A percentile compares a stretch with the other conserved stretches of the same genome.
Conservation (phyloP, 2,113 vertebrate species). For the Numenius arquata region DNA sequence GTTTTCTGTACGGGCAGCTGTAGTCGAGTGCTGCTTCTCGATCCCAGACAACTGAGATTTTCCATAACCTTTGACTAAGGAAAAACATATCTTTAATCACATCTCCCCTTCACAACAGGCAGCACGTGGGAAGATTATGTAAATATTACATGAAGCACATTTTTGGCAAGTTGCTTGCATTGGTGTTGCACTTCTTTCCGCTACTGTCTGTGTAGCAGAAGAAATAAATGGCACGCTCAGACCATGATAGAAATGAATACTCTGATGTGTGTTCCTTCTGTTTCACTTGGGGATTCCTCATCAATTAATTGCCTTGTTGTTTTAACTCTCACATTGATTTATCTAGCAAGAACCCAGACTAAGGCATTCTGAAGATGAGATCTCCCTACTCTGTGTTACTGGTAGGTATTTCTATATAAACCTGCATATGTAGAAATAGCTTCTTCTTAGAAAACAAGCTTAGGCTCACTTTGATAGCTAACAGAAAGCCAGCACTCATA, state of each 20-base stretch:
- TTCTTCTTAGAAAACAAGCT: background rate
- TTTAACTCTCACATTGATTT: background rate
- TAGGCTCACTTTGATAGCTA: background rate
- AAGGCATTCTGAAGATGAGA: background rate
- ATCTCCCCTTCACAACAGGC: background rate
- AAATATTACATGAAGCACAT: constrained; percentile 7
- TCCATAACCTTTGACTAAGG: constrained; percentile 19
- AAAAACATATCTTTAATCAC: background rate
- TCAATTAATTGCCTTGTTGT: background rate
- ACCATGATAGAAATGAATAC: background rate
- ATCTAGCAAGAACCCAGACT: background rate
- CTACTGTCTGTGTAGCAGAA: background rate
- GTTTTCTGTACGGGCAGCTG: background rate
- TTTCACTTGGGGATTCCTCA: background rate
- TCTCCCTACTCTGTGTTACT: background rate
- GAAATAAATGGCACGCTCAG: background rate
- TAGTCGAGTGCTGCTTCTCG: background rate
- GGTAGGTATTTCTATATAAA: background rate
- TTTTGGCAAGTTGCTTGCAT: background rate
- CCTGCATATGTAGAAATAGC: background rate
- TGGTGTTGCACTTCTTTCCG: background rate
- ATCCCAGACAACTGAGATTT: constrained; percentile 27
- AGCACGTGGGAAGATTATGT: background rate
- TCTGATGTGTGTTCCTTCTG: background rate
- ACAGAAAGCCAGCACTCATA: background rate